phyloP scores from a whole-genome alignment of 2,797 vertebrate species.

The Pangasius djambal region DNA sequence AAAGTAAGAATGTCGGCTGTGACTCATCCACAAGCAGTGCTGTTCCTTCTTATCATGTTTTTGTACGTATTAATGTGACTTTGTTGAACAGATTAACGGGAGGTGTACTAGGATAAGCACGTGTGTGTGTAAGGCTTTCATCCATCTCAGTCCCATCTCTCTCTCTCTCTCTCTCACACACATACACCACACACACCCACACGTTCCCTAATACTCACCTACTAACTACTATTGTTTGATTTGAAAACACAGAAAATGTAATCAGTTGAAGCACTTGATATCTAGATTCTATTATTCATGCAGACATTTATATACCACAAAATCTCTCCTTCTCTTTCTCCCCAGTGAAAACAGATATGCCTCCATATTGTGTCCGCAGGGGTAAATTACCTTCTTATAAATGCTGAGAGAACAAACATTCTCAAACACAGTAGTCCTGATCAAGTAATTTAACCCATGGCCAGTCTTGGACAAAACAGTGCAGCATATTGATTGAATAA shows the following conservation, averaged over 20 bases:
- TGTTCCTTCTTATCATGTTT: conserved; percentile 27
- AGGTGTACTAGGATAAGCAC: background rate
- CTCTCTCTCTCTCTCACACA: background rate
- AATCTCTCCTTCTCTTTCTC: background rate
- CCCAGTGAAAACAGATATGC: conserved; percentile 18
- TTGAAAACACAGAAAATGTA: background rate
- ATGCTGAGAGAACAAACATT: conserved; percentile 29
- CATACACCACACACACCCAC: too few relatives aligned
- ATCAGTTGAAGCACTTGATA: background rate
- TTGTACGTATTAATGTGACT: conserved; percentile 23
- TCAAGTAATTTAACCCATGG: conserved; percentile 43
- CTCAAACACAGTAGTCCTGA: conserved; percentile 32
- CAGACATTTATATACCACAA: background rate
- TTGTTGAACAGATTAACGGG: conserved; percentile 1
- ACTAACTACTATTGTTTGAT: background rate
- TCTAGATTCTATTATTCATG: background rate
- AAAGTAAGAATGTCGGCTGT: conserved; percentile 34
- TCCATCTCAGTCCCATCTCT: background rate
- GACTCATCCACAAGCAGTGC: conserved; percentile 23
- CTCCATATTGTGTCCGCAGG: conserved; percentile 15
- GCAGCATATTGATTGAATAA: conserved; percentile 1
- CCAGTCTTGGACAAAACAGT: conserved; percentile 29
- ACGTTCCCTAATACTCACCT: background rate
- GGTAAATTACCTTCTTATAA: conserved; percentile 35
- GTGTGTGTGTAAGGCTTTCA: background rate